Conservation (phyloP, 1,140 invertebrate genomes). For the Diorhabda elongata region DNA sequence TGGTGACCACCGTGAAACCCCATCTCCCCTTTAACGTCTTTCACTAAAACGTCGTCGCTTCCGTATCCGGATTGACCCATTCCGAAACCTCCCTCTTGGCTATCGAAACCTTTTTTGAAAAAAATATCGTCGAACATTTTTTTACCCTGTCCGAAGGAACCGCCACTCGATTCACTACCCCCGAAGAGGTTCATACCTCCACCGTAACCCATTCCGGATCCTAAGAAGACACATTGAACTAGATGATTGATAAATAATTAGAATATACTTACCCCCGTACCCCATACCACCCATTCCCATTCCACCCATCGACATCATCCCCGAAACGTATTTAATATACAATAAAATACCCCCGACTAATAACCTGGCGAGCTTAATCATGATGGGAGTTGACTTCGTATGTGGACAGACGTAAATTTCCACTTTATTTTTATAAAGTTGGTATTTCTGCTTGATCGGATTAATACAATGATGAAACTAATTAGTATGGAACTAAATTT, state of each 20-base stretch:
- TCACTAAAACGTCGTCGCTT: slow-evolving; percentile 45
- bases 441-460: background rate
- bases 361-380: background rate
- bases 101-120: slow-evolving; percentile 50
- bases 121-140: slow-evolving; percentile 52
- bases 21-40: slow-evolving; percentile 51
- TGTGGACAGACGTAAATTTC: too few species aligned
- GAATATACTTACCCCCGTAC: background rate
- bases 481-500: background rate
- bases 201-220: slow-evolving; percentile 11
- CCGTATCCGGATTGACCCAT: slow-evolving; percentile 52
- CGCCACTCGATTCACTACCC: slow-evolving; percentile 44
- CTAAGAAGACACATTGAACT: background rate
- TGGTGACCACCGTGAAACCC: slow-evolving; percentile 53
- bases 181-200: background rate
- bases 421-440: background rate
- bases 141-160: slow-evolving; percentile 50
- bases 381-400: background rate
- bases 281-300: background rate
- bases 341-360: background rate
- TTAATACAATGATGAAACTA: background rate
- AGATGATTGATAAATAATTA: background rate
- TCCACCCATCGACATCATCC: background rate
- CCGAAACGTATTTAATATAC: background rate
- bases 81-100: slow-evolving; percentile 49